phyloP scores from a whole-genome alignment of 2,113 vertebrate species.

The Actinemys pallida region DNA sequence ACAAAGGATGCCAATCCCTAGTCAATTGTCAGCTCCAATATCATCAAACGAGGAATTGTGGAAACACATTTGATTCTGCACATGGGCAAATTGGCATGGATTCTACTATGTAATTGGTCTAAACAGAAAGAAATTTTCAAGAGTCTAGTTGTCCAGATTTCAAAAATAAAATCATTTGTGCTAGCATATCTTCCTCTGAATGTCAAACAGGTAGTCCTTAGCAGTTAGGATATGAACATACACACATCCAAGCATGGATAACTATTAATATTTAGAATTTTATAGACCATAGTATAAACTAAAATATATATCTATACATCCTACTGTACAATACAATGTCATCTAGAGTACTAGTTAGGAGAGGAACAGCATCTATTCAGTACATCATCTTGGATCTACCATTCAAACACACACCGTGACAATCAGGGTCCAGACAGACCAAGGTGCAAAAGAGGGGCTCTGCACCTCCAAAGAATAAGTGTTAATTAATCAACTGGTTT shows the following conservation, averaged over 20 bases:
- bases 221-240: not conserved
- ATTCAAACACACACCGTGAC: not conserved
- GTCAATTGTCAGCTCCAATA: not conserved
- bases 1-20: not conserved
- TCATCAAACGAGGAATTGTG: not conserved
- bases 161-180: not conserved
- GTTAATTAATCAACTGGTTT: not conserved
- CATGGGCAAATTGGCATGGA: not conserved
- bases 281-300: not conserved
- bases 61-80: conserved; percentile 1
- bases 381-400: not conserved
- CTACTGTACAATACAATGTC: not conserved
- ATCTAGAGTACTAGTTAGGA: conserved; percentile 3
- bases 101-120: not conserved
- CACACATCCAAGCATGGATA: not conserved
- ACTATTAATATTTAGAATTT: conserved; percentile 10
- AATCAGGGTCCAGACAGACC: not conserved
- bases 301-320: not conserved
- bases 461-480: not conserved
- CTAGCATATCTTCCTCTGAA: not conserved
- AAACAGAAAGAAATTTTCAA: conserved; percentile 7
- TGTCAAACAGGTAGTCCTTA: not conserved
- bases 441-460: not conserved
- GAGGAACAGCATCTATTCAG: conserved; percentile 1
- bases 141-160: not conserved